Evolutionary conservation across 2,888 invertebrate genomes (phyloP), one percentile per base, ranked within the genome.

Genomic region (Heliconius hortense): DNA sequence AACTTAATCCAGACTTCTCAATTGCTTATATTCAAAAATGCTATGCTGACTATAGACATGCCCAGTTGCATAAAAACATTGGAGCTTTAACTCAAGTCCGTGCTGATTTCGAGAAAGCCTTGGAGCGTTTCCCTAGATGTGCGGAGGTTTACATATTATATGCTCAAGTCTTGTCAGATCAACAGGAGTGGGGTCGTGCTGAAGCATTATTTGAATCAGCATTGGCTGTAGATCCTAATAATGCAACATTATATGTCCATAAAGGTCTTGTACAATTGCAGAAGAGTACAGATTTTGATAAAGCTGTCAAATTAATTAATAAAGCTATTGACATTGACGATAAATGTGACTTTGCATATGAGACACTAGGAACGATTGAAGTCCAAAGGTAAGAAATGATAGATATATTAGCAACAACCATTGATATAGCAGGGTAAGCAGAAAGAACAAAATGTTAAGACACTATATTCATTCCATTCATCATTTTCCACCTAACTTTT

Each of bases 331-430:
- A 96, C 86, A 95, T 98, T 83, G 99, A 99, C 92, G 96, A 97
- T 72, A 97, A 97, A 89, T 99, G 98, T 94, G 97, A 98, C 91
- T 97, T 98, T 94, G 99, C 98, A 13, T 98, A 97, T 89, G 99
- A 99, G 94, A 98, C 98, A 66, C 94, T 99, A 78, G 99, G 98
- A 82, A 98, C 98, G 39, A 97, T 99, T 80, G 98, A 98, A 95
- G 98, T 99, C 80, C 99, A 99, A 93, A 95, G 97, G 97, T 96
- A 94, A 93, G 90, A 24, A n/a, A 56, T 31, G 10, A 48, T n/a
- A 31, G 10, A n/a, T 48, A 48, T 48, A 18, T 48, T 18, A 48
- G 18, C 48, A 18, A 18, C 48, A 18, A 48, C 1, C 48, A 18
- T 48, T 48, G 48, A 48, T 56, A n/a, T 3, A 10, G n/a, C 53